phyloP scores from a whole-genome alignment of 2,888 invertebrate species.

The Hypercompe scribonia region DNA sequence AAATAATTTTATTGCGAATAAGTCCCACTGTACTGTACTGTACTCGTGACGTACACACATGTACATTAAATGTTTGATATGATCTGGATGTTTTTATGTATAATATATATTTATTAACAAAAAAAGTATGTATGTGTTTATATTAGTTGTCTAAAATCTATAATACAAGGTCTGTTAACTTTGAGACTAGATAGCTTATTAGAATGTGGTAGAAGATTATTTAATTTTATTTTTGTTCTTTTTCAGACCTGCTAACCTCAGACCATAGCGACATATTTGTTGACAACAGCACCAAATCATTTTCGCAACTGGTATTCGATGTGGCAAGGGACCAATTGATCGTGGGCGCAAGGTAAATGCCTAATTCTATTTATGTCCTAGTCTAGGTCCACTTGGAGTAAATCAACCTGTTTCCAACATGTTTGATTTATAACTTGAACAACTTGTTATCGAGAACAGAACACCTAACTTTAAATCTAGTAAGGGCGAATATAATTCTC shows the following conservation, averaged over 20 bases:
- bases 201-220: too few species aligned
- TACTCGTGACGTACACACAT: too few species aligned
- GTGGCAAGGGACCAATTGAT: slow-evolving; percentile 94
- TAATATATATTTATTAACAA: too few species aligned
- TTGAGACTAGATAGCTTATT: too few species aligned
- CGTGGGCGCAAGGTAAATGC: slow-evolving; percentile 93
- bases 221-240: slow-evolving; percentile 19
- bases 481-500: not conserved
- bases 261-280: slow-evolving; percentile 89
- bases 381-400: slow-evolving; percentile 29
- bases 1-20: too few species aligned
- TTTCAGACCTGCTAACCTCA: slow-evolving; percentile 82
- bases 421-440: slow-evolving; percentile 41
- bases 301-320: slow-evolving; percentile 95
- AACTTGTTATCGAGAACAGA: slow-evolving; percentile 24
- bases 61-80: too few species aligned
- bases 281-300: slow-evolving; percentile 91
- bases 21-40: too few species aligned
- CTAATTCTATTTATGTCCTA: slow-evolving; percentile 55
- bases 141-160: too few species aligned
- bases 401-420: slow-evolving; percentile 46
- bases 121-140: too few species aligned
- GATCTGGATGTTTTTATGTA: too few species aligned
- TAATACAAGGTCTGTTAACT: too few species aligned
- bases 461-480: slow-evolving; percentile 4